phyloP scores from a whole-genome alignment of 2,797 vertebrate species.

The Monodelphis domestica region DNA sequence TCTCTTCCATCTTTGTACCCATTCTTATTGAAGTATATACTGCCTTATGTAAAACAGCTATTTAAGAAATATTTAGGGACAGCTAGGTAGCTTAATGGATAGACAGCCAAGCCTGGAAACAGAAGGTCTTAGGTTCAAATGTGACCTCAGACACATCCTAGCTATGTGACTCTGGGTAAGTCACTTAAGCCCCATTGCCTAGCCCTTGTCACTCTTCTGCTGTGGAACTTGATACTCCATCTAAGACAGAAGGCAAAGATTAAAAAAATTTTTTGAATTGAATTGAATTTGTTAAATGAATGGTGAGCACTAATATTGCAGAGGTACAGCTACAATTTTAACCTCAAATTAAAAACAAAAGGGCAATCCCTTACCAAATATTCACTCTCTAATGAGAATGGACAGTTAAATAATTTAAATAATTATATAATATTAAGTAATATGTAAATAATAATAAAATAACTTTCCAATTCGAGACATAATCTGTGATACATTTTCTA shows the following conservation, averaged over 20 bases:
- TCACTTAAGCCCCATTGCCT: too few species aligned
- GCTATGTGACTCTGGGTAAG: too few species aligned
- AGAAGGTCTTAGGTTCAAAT: too few species aligned
- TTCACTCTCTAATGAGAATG: neutral
- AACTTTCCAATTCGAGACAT: neutral
- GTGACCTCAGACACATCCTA: too few species aligned
- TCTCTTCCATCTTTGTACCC: neutral
- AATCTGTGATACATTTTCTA: neutral
- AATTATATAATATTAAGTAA: too few species aligned
- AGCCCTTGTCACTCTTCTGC: too few species aligned
- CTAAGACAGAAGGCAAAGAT: too few species aligned
- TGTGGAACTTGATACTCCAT: too few species aligned
- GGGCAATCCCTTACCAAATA: neutral
- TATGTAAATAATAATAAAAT: too few species aligned
- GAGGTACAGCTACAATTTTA: neutral
- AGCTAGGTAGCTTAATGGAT: too few species aligned
- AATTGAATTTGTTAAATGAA: neutral
- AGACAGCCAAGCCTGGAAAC: too few species aligned
- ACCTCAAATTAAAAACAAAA: neutral
- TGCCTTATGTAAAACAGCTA: neutral
- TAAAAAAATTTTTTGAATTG: too few species aligned
- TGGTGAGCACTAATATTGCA: neutral
- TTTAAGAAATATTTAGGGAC: neutral
- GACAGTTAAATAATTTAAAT: neutral
- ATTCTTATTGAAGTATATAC: neutral